These are phyloP conservation scores for Avahi laniger DNA, from an alignment of 2,797 vertebrate genomes.

Conservation along the genomic window DNA sequence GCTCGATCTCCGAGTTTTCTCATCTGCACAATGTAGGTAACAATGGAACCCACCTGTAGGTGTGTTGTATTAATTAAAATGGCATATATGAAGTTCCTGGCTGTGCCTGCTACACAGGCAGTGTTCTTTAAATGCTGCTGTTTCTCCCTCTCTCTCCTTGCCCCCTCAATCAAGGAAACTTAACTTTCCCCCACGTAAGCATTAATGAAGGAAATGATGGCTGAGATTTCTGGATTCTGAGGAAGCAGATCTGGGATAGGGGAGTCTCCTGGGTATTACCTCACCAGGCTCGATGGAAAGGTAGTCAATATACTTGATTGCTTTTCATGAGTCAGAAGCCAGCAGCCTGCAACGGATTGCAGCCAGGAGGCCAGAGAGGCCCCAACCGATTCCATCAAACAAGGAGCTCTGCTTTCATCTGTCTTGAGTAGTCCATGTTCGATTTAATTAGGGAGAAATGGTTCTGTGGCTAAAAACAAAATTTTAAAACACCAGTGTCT, in stretches of 20 bases:
- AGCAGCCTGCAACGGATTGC: not conserved
- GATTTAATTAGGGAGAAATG: not conserved
- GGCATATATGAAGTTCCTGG: not conserved
- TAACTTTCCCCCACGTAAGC: not conserved
- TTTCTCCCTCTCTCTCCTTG: not conserved
- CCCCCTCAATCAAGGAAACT: not conserved
- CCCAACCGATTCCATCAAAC: not conserved
- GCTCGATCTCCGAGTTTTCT: not conserved
- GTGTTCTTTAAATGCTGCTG: not conserved
- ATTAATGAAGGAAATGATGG: not conserved
- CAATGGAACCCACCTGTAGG: not conserved
- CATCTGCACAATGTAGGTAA: not conserved
- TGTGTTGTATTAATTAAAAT: not conserved
- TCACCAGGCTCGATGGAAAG: not conserved
- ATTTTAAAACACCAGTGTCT: not conserved
- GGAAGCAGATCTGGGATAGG: not conserved
- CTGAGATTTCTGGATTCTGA: not conserved
- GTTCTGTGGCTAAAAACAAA: not conserved
- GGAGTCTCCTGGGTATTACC: not conserved
- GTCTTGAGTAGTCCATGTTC: not conserved
- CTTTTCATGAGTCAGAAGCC: not conserved
- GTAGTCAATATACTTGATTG: too few relatives aligned
- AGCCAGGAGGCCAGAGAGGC: not conserved
- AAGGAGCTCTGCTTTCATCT: not conserved
- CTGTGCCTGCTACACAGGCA: fast-evolving